Evolutionary conservation across 2,797 vertebrate genomes (phyloP).

Genomic region (Micromesistius poutassou): DNA sequence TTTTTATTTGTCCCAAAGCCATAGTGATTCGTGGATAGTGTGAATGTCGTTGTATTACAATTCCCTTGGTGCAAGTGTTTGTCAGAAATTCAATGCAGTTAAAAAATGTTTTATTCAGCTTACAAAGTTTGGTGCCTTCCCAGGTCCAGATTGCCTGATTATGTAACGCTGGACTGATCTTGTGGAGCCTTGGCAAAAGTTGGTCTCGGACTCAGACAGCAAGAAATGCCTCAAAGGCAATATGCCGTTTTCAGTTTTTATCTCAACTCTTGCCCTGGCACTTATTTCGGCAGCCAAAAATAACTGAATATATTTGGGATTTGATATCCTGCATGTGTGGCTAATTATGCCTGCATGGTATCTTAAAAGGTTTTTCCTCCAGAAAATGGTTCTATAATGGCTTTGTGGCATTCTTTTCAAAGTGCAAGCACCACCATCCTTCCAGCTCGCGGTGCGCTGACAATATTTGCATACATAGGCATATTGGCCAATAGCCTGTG

Average conservation of each 20-base stretch:
- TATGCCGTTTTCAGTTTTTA: not conserved
- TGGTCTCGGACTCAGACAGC: not conserved
- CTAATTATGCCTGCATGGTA: slow-evolving; percentile 13
- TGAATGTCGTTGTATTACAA: not conserved
- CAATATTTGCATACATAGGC: slow-evolving; percentile 1
- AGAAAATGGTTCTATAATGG: not conserved
- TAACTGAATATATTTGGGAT: not conserved
- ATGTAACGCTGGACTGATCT: not conserved
- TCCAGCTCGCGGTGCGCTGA: not conserved
- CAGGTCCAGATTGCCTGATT: not conserved
- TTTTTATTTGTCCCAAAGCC: not conserved
- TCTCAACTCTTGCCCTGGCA: not conserved
- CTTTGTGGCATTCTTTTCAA: not conserved
- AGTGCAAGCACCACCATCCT: not conserved
- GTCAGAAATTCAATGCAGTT: not conserved
- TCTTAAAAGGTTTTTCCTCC: slow-evolving; percentile 4
- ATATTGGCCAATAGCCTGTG: not conserved
- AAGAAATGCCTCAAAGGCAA: not conserved
- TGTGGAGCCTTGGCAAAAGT: not conserved
- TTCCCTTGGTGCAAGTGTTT: not conserved
- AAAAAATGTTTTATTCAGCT: not conserved
- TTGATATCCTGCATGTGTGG: not conserved
- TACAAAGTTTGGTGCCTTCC: not conserved
- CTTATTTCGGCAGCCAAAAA: not conserved
- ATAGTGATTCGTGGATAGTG: not conserved